Conservation (phyloP, 2,888 invertebrate species). For the Agriopis marginaria region DNA sequence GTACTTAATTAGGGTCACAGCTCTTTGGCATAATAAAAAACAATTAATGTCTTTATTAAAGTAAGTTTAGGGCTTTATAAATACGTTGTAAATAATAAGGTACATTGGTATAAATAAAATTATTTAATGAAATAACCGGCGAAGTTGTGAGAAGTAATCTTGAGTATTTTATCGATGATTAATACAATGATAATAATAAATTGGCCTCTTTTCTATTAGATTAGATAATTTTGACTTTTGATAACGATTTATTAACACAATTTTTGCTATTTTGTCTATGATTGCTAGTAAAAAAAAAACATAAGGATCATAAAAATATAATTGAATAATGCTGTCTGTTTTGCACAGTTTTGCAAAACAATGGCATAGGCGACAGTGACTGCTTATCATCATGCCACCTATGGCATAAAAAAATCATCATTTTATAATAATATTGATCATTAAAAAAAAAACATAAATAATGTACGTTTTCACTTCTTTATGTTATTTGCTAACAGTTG, state of each 20-base stretch:
- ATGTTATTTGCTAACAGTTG: no score
- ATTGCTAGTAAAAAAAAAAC: not conserved
- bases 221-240: constrained; percentile 24
- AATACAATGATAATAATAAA: constrained; percentile 48
- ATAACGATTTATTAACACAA: not conserved
- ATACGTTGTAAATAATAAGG: constrained; percentile 14
- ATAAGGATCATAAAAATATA: no score
- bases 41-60: constrained; percentile 17
- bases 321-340: not conserved
- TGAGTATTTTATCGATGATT: constrained; percentile 35
- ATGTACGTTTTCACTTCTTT: no score
- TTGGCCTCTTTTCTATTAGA: constrained; percentile 47
- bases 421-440: not conserved
- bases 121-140: constrained; percentile 12
- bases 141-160: constrained; percentile 27
- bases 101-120: constrained; percentile 2
- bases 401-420: not conserved
- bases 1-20: constrained; percentile 23
- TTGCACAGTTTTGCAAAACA: not conserved
- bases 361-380: no score
- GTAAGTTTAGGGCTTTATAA: constrained; percentile 11
- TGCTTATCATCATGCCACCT: no score
- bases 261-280: not conserved
- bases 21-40: constrained; percentile 22
- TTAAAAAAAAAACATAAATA: not conserved